Evolutionary conservation across 2,113 vertebrate genomes (phyloP).

Genomic region (Epinephelus fuscoguttatus): DNA sequence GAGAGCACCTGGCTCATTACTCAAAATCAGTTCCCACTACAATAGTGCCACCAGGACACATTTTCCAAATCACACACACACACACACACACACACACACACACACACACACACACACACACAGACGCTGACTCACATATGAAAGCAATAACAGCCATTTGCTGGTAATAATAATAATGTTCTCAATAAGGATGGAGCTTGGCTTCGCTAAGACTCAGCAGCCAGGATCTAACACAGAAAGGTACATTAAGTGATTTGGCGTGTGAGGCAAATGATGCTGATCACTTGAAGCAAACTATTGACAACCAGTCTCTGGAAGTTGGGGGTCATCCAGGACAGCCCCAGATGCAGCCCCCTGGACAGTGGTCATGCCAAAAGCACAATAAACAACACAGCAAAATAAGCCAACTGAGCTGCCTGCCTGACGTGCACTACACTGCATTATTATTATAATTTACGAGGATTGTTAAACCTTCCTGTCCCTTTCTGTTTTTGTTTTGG

Average conservation of each 20-base stretch:
- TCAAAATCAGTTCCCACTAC: no score
- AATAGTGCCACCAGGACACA: no score
- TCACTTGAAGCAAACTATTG: neutral
- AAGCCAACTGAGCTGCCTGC: neutral
- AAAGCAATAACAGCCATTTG: no score
- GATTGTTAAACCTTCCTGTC: neutral
- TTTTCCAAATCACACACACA: no score
- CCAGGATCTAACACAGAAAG: neutral
- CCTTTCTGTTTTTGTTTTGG: neutral
- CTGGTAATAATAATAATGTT: neutral
- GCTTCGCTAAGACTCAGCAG: neutral
- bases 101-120: no score
- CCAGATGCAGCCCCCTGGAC: constrained; percentile 33
- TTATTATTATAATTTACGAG: neutral
- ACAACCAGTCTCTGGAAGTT: neutral
- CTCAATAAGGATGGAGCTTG: neutral
- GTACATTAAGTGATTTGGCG: neutral
- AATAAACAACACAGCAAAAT: neutral
- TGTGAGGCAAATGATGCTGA: neutral
- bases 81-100: no score
- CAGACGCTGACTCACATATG: no score
- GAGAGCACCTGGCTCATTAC: no score
- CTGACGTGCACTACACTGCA: neutral
- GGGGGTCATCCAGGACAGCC: neutral
- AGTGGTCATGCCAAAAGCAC: constrained; percentile 1